These are phyloP conservation scores for Cromileptes altivelis DNA, from an alignment of 2,113 vertebrate genomes.

Conservation along the genomic window DNA sequence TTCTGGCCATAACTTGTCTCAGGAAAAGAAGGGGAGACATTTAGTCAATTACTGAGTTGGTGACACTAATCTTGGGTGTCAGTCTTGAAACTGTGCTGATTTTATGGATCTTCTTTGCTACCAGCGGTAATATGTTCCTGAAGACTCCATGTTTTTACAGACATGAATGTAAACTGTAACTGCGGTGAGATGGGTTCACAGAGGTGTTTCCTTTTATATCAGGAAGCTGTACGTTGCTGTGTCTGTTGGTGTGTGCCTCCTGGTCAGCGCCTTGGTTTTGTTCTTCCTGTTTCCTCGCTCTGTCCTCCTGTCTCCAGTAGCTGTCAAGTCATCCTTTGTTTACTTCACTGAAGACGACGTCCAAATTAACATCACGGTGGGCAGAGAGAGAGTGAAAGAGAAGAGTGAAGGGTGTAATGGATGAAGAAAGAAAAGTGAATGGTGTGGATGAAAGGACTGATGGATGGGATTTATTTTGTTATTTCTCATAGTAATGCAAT, in stretches of 20 bases:
- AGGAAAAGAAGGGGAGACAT: too few relatives aligned
- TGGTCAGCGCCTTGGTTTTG: constrained; percentile 88
- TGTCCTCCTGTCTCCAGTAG: constrained; percentile 87
- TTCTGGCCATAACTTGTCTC: too few relatives aligned
- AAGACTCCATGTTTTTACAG: too few relatives aligned
- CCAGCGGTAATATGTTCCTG: too few relatives aligned
- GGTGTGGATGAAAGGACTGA: background rate
- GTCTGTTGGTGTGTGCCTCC: constrained; percentile 88
- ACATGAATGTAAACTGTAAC: too few relatives aligned
- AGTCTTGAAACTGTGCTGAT: too few relatives aligned
- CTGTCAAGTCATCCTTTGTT: constrained; percentile 88
- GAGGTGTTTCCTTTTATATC: constrained; percentile 15
- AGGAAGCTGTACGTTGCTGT: constrained; percentile 91
- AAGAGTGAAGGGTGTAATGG: background rate
- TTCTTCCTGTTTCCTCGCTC: constrained; percentile 93
- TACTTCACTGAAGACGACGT: constrained; percentile 59
- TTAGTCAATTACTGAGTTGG: too few relatives aligned
- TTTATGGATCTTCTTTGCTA: too few relatives aligned
- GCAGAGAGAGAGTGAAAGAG: background rate
- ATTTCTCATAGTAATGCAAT: too few relatives aligned
- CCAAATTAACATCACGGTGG: constrained; percentile 56
- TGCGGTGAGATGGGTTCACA: too few relatives aligned
- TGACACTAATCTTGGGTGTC: too few relatives aligned
- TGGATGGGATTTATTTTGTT: background rate
- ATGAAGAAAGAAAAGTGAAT: background rate